A percentile compares a stretch with the other conserved stretches of the same genome.
phyloP scores from a whole-genome alignment of 2,797 vertebrate species.

The Crenuchus spilurus region DNA sequence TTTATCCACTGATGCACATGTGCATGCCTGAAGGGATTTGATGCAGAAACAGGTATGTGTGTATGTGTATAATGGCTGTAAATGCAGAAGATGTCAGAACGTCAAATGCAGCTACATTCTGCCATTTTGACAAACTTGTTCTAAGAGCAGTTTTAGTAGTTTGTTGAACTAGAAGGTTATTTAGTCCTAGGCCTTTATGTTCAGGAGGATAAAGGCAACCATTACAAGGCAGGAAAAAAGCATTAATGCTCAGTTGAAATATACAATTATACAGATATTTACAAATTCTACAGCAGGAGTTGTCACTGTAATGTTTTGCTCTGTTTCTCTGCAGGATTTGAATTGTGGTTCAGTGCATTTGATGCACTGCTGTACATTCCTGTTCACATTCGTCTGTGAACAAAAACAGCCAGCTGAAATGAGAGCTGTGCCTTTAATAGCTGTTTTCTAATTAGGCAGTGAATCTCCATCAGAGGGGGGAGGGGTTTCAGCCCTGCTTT shows the following conservation, averaged over 20 bases:
- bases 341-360: not conserved
- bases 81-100: constrained; percentile 10
- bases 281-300: too few relatives aligned
- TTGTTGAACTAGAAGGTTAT: not conserved
- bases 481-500: constrained; percentile 54
- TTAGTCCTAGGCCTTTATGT: not conserved
- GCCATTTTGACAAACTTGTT: not conserved
- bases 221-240: not conserved
- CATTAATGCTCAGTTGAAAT: not conserved
- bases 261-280: not conserved
- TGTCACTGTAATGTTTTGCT: too few relatives aligned
- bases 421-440: constrained; percentile 74
- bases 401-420: constrained; percentile 43
- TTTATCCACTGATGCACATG: too few relatives aligned
- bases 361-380: not conserved
- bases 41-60: not conserved
- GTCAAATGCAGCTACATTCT: constrained; percentile 11
- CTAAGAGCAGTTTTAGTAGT: not conserved
- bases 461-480: constrained; percentile 58
- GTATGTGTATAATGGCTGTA: constrained; percentile 5
- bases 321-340: not conserved
- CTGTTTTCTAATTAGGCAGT: constrained; percentile 74
- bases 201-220: not conserved
- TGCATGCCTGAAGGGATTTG: too few relatives aligned
- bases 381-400: constrained; percentile 19